Evolutionary conservation across 1,140 invertebrate species (phyloP).

Genomic region (Rhyzopertha dominica): DNA sequence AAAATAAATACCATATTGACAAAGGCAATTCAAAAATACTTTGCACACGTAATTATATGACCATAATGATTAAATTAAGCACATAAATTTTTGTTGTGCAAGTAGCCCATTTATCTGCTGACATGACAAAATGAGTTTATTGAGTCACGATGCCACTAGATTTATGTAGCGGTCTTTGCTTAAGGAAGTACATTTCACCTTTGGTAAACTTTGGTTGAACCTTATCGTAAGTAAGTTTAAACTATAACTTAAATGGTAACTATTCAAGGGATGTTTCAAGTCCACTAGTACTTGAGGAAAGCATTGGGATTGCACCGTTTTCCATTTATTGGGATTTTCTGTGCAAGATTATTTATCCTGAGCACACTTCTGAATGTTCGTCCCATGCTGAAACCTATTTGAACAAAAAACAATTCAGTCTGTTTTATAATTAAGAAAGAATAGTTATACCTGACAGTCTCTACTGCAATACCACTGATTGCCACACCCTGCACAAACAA

Average conservation of each 20-base stretch:
- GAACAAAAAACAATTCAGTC: too few relatives aligned
- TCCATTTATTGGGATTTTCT: conserved; percentile 1
- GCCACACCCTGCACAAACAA: conserved; percentile 79
- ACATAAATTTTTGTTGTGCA: too few relatives aligned
- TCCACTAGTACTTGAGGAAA: conserved; percentile 12
- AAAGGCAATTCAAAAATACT: too few relatives aligned
- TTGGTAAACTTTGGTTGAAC: conserved; percentile 8
- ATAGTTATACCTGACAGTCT: conserved; percentile 72
- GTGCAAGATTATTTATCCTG: too few relatives aligned
- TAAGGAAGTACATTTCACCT: conserved; percentile 6
- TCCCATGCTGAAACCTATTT: conserved; percentile 81
- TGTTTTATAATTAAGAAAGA: conserved; percentile 13
- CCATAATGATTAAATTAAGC: too few relatives aligned
- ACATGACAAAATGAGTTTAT: too few relatives aligned
- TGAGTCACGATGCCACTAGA: too few relatives aligned
- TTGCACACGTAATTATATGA: too few relatives aligned
- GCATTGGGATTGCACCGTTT: too few relatives aligned
- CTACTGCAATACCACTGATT: conserved; percentile 88
- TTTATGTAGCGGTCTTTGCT: not conserved
- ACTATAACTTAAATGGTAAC: not conserved
- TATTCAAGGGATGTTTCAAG: conserved; percentile 11
- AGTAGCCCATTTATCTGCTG: too few relatives aligned
- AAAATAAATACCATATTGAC: too few relatives aligned
- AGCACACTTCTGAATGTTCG: conserved; percentile 77
- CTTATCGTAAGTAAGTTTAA: not conserved